Percentiles rank a stretch among this genome's conserved stretches.
phyloP scores from a whole-genome alignment of 2,797 vertebrate genomes.

The Sebastes hubbsi region DNA sequence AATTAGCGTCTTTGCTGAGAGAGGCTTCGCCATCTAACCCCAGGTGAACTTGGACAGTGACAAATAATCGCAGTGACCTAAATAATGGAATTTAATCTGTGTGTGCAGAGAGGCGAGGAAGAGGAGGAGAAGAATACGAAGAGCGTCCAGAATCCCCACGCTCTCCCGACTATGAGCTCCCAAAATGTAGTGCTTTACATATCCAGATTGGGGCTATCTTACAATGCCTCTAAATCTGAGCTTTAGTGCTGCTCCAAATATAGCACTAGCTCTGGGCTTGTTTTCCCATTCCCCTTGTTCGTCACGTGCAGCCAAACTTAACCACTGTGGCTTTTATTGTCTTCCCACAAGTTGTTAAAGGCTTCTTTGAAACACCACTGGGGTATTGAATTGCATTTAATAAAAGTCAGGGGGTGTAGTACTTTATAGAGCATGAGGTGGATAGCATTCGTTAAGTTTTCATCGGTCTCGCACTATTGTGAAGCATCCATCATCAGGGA shows the following conservation, averaged over 20 bases:
- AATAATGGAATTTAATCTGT: slow-evolving; percentile 62
- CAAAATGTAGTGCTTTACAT: slow-evolving; percentile 48
- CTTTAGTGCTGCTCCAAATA: slow-evolving; percentile 65
- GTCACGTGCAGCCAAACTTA: slow-evolving; percentile 59
- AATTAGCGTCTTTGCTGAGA: slow-evolving; percentile 46
- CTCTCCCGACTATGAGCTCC: slow-evolving; percentile 30
- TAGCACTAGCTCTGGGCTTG: slow-evolving; percentile 57
- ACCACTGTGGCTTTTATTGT: slow-evolving; percentile 67
- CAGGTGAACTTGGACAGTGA: slow-evolving; percentile 63
- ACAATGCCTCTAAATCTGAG: slow-evolving; percentile 42
- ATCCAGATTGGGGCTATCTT: slow-evolving; percentile 48
- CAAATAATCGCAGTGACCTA: slow-evolving; percentile 64
- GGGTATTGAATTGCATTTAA: slow-evolving; percentile 75
- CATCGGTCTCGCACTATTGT: slow-evolving; percentile 56
- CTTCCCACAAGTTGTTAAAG: slow-evolving; percentile 68
- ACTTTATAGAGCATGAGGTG: slow-evolving; percentile 56
- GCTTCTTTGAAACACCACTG: slow-evolving; percentile 67
- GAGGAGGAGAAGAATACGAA: slow-evolving; percentile 16
- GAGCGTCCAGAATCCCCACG: slow-evolving; percentile 26
- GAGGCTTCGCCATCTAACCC: slow-evolving; percentile 38
- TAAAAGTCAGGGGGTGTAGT: slow-evolving; percentile 61
- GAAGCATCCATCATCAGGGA: slow-evolving; percentile 74
- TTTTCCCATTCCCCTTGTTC: slow-evolving; percentile 56
- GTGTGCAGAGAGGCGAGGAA: slow-evolving; percentile 28
- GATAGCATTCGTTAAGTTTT: slow-evolving; percentile 69